A percentile compares a stretch with the other conserved stretches of the same genome.
phyloP scores from a whole-genome alignment of 2,797 vertebrate genomes.

The Eptatretus atami region DNA sequence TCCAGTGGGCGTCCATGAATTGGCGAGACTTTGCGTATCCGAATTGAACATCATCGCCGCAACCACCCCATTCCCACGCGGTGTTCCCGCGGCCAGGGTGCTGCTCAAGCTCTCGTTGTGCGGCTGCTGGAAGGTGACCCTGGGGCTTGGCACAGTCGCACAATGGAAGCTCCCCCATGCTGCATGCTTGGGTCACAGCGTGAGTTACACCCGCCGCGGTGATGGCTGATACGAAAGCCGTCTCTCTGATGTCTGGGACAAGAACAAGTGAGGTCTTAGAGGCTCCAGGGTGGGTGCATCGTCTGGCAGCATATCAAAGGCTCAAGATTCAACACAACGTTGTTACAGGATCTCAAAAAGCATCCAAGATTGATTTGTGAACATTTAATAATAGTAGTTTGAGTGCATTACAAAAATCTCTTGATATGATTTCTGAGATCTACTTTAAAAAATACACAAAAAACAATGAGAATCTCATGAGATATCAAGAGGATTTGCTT shows the following conservation, averaged over 20 bases:
- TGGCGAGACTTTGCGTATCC: conserved; percentile 7
- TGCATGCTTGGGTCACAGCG: conserved; percentile 8
- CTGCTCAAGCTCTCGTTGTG: background rate
- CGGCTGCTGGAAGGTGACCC: background rate
- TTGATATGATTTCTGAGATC: no score
- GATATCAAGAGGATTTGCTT: no score
- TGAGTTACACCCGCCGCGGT: conserved; percentile 7
- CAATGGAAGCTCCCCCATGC: conserved; percentile 7
- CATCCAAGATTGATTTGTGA: no score
- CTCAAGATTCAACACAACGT: no score
- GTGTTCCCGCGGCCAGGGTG: background rate
- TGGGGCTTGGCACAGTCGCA: conserved; percentile 7
- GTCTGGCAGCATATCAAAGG: no score
- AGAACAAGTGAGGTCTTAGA: background rate
- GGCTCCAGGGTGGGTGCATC: background rate
- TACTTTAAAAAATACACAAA: no score
- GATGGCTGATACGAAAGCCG: conserved; percentile 7
- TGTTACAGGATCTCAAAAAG: no score
- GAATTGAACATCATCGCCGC: conserved; percentile 8
- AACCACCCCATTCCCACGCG: conserved; percentile 8
- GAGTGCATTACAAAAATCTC: no score
- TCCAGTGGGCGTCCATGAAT: conserved; percentile 8
- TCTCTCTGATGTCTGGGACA: conserved; percentile 7
- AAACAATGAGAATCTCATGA: no score
- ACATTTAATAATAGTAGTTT: no score